Conservation (phyloP, 2,888 invertebrate species). For the Stenchaetothrips biformis region DNA sequence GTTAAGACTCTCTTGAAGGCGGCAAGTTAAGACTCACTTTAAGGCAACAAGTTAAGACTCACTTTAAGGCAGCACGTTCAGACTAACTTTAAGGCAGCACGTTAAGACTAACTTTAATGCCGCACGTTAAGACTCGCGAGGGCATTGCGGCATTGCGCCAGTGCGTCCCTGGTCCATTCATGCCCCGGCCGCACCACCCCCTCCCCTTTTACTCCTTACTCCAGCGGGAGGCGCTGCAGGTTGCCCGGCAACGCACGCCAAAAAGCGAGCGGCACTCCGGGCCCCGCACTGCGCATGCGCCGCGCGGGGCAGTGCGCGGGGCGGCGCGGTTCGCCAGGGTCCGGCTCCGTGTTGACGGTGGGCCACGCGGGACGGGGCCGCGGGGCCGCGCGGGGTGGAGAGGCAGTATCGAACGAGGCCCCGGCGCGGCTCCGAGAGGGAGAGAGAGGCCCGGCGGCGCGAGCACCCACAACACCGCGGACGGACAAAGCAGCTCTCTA, state of each 20-base stretch:
- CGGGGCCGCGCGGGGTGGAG: conserved; percentile 28
- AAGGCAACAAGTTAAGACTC: no score
- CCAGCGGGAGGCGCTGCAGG: not conserved
- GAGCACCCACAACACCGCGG: conserved; percentile 38
- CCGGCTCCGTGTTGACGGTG: conserved; percentile 20
- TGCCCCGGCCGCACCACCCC: not conserved
- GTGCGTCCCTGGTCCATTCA: no score
- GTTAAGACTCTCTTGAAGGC: no score
- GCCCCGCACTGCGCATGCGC: conserved; percentile 33
- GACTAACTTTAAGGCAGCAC: no score
- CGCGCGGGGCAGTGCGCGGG: no score
- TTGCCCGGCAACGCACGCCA: conserved; percentile 27
- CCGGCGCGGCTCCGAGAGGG: conserved; percentile 37
- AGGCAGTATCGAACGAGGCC: conserved; percentile 48
- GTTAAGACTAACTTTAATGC: no score
- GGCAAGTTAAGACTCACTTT: no score
- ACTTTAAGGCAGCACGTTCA: no score
- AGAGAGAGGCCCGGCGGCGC: conserved; percentile 31
- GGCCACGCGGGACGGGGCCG: conserved; percentile 37
- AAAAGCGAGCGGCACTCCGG: conserved; percentile 34
- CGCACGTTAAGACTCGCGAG: no score
- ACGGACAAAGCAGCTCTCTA: conserved; percentile 36
- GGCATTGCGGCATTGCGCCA: no score
- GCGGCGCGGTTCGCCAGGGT: conserved; percentile 33
- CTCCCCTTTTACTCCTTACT: not conserved